Base-by-base conservation (phyloP, 2,888 invertebrate genomes). In the Drosophila tanythrix region DNA sequence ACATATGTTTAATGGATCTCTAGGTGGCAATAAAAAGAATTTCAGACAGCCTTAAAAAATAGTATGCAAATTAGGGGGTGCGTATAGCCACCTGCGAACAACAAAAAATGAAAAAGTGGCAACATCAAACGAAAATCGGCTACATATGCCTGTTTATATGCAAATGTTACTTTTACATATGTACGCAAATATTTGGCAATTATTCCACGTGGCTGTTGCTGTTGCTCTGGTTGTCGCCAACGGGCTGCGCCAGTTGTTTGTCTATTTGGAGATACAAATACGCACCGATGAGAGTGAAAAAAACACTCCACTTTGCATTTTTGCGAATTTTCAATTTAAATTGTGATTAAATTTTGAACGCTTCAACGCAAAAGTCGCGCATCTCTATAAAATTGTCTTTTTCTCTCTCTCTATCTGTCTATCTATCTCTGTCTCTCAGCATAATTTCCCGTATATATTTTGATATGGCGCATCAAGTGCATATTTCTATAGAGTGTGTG, bases 141-240 rank as follows among this genome's bases (percentile, higher is more conserved):
- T 76, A 76, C 84, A 89, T 85, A 85, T 85, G 85, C 70, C 89
- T 87, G 84, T 89, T 82, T 87, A 85, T 85, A 85, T 85, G 89
- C 84, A 89, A 89, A 85, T 85, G 89, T 79, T 72, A 77, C 71
- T 67, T 55, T 69, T 62, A 86, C 89, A 87, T 87, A 83, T 87
- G 87, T 82, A 87, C 74, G 74, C 76, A 89, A 89, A 85, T 77
- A 84, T 89, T 89, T 89, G 85, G 89, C 89, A 85, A 87, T 85
- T 85, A 85, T 74, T 88, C 76, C 73, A 53, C 57, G 29, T 50
- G 67, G 62, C 57, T 69, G 64, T 50, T 69, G 62, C 57, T 69
- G 64, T 63, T 58, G 46, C 59, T n/a, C 51, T 43, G 57, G 53
- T 36, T 66, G 60, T 55, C 10, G 71, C 64, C 55, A 21, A 46